Percentiles rank a stretch among this genome's conserved stretches.
Evolutionary conservation across 1,140 invertebrate genomes (phyloP).

Genomic region (Neodiprion virginianus): DNA sequence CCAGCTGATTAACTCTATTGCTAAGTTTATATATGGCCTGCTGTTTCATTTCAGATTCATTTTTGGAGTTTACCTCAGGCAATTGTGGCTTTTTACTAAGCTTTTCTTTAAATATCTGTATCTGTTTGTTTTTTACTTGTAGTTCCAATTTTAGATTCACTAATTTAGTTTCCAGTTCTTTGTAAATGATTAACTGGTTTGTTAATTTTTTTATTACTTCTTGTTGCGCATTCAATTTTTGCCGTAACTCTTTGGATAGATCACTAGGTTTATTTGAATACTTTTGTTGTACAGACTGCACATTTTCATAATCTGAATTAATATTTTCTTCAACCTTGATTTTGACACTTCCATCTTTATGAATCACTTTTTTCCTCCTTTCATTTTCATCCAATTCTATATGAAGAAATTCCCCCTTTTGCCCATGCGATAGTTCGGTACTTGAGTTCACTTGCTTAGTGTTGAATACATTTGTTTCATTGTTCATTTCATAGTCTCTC

Average conservation of each 20-base stretch:
- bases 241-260: slow-evolving; percentile 26
- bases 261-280: not conserved
- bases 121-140: slow-evolving; percentile 35
- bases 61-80: slow-evolving; percentile 20
- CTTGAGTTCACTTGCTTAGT: no score
- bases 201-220: slow-evolving; percentile 44
- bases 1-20: slow-evolving; percentile 40
- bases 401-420: no score
- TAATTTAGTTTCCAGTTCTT: slow-evolving; percentile 39
- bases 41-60: slow-evolving; percentile 28
- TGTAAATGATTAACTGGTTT: slow-evolving; percentile 43
- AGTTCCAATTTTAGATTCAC: slow-evolving; percentile 31
- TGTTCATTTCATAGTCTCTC: no score
- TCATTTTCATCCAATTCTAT: no score
- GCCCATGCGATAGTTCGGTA: no score
- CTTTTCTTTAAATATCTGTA: slow-evolving; percentile 32
- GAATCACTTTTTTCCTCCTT: slow-evolving; percentile 15
- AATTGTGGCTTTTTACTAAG: slow-evolving; percentile 24
- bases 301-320: not conserved
- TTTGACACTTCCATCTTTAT: slow-evolving; percentile 20
- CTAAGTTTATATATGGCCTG: slow-evolving; percentile 41
- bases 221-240: slow-evolving; percentile 43
- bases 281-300: not conserved
- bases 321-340: not conserved
- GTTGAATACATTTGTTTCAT: no score